Conservation (phyloP, 2,888 invertebrate genomes). For the Ethmia dodecea region DNA sequence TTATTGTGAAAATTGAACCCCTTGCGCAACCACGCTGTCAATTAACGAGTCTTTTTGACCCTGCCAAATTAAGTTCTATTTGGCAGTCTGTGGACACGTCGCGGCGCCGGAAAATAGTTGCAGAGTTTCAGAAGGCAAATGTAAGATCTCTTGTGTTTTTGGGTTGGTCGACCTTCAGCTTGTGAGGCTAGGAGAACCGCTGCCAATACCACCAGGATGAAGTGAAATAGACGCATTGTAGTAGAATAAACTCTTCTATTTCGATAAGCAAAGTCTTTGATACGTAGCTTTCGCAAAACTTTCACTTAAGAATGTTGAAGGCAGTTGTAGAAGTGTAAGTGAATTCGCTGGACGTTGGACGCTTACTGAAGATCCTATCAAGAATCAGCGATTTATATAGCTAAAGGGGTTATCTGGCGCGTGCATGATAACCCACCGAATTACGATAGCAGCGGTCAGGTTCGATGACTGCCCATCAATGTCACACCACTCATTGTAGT, state of each 20-base stretch:
- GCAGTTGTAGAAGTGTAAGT: slow-evolving; percentile 16
- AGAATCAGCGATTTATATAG: slow-evolving; percentile 52
- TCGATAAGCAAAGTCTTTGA: too few relatives aligned
- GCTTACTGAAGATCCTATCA: slow-evolving; percentile 47
- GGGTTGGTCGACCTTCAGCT: slow-evolving; percentile 32
- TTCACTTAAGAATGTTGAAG: too few relatives aligned
- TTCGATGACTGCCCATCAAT: slow-evolving; percentile 72
- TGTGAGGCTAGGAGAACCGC: slow-evolving; percentile 30
- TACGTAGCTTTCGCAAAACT: too few relatives aligned
- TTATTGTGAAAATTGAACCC: too few relatives aligned
- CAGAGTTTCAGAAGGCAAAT: slow-evolving; percentile 58
- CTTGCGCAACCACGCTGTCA: too few relatives aligned
- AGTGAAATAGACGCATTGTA: slow-evolving; percentile 55
- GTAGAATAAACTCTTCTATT: background rate
- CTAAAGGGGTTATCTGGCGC: slow-evolving; percentile 63
- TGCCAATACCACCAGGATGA: slow-evolving; percentile 34
- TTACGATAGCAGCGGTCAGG: slow-evolving; percentile 38
- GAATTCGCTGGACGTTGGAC: slow-evolving; percentile 40
- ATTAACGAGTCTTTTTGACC: too few relatives aligned
- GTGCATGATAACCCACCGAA: slow-evolving; percentile 66
- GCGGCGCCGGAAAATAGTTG: too few relatives aligned
- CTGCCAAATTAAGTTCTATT: too few relatives aligned
- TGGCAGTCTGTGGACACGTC: too few relatives aligned
- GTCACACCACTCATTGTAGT: slow-evolving; percentile 59
- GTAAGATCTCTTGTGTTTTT: slow-evolving; percentile 36